Evolutionary conservation across 2,888 invertebrate species (phyloP), one percentile per base, ranked within the genome.

Genomic region (Gymnocheta viridis): DNA sequence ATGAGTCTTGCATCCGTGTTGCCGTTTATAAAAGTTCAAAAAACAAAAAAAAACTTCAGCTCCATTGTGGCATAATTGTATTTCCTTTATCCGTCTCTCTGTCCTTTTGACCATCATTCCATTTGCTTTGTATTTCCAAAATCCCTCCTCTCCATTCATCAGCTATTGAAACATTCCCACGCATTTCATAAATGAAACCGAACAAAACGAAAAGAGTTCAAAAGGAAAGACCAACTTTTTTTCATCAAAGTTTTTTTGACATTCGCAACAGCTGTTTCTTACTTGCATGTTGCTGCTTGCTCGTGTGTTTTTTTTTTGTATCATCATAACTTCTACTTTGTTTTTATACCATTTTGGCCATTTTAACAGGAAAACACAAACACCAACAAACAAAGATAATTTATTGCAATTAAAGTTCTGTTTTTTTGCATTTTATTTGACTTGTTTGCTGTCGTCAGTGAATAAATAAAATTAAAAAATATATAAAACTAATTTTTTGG

Each of bases 371-470:
- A 62, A 72, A 60, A 38, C 2, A 24, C 60, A 22, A 58, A 6
- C 9, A 38, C 10, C 1, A 44, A 47, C 35, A 24, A 49, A 9
- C 5, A 62, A 41, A 49, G 72, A 67, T 76, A 80, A 83, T 76
- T 81, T 81, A 78, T 81, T 81, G 78, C 79, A 85, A 73, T 76
- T 76, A 82, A 77, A 80, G 29, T 78, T 86, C 38, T 78, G 86
- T 86, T 87, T 49, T 54, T 51, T 74, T 51, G 14, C n/a, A 4
- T 38, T 60, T 49, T 73, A 29, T 51, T 54, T 54, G n/a, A 32
- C 44, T 29, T n/a, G 29, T 56, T 74, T 44, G 19, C 35, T 47
- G 56, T 44, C 19, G 60, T 38, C 19, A 41, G 17, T 49, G 10
- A 22, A 60, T n/a, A 32, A 64, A 66, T 27, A 12, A 38, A 17